Evolutionary conservation across 2,113 vertebrate genomes (phyloP).

Genomic region (Isurus oxyrinchus): DNA sequence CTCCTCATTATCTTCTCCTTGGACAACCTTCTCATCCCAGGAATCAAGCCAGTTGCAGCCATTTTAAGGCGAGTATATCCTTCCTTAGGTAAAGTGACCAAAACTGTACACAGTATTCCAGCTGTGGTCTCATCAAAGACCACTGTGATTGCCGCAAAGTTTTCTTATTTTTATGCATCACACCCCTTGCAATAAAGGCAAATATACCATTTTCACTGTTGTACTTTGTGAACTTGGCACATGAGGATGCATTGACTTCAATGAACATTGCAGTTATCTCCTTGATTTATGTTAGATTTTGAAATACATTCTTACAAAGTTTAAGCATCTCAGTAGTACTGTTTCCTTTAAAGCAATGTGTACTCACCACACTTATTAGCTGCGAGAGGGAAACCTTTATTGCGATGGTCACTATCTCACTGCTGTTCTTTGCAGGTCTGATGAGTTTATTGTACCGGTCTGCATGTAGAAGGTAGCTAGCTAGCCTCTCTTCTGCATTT

Average conservation of each 20-base stretch:
- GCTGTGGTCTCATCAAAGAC: background rate
- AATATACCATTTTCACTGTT: background rate
- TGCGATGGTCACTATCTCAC: slow-evolving; percentile 65
- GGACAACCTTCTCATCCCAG: background rate
- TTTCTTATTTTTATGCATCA: background rate
- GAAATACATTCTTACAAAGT: background rate
- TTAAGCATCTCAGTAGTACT: background rate
- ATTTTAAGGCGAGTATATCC: background rate
- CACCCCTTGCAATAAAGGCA: background rate
- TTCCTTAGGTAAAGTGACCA: background rate
- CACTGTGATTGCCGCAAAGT: background rate
- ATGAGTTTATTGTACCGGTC: slow-evolving; percentile 69
- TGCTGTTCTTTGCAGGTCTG: slow-evolving; percentile 64
- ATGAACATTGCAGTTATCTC: background rate
- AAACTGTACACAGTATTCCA: background rate
- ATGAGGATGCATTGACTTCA: background rate
- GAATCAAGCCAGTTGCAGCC: background rate
- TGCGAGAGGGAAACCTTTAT: slow-evolving; percentile 68
- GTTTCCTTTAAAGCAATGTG: background rate
- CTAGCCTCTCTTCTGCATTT: slow-evolving; percentile 63
- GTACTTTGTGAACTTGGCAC: background rate
- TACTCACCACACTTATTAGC: slow-evolving; percentile 66
- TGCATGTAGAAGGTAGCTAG: slow-evolving; percentile 59
- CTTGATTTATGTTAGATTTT: background rate
- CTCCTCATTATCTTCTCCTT: background rate